Conservation (phyloP, 2,888 invertebrate genomes). For the Eueremaeus valkanovi region DNA sequence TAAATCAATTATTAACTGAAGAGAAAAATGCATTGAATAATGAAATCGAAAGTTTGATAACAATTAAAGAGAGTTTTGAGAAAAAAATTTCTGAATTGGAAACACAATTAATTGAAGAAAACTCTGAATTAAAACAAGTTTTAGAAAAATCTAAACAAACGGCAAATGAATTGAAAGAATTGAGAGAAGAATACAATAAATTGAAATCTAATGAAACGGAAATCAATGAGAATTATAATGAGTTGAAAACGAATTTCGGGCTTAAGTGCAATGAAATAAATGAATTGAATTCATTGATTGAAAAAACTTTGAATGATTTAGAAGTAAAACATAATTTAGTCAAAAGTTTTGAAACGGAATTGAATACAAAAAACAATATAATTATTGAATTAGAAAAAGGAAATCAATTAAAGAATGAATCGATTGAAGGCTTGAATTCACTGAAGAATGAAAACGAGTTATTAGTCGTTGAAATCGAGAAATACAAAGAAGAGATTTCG, state of each 20-base stretch:
- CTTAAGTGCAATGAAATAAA: slow-evolving; percentile 42
- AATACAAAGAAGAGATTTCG: background rate
- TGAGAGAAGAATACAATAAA: slow-evolving; percentile 36
- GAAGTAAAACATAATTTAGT: background rate
- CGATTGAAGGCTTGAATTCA: background rate
- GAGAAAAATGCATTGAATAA: slow-evolving; percentile 38
- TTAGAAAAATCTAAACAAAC: slow-evolving; percentile 35
- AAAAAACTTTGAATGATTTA: background rate
- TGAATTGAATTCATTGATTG: slow-evolving; percentile 40
- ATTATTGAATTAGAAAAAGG: background rate
- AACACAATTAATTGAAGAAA: slow-evolving; percentile 13
- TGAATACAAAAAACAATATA: background rate
- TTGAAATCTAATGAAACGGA: slow-evolving; percentile 37
- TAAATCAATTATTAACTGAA: slow-evolving; percentile 37
- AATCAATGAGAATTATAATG: slow-evolving; percentile 38
- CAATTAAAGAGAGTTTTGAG: slow-evolving; percentile 16
- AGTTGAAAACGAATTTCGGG: slow-evolving; percentile 39
- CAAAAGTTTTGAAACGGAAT: background rate
- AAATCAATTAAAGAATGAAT: background rate
- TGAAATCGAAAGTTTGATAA: slow-evolving; percentile 39
- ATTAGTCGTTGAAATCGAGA: background rate
- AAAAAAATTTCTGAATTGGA: slow-evolving; percentile 31
- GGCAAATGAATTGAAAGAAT: slow-evolving; percentile 40
- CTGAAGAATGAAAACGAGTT: background rate
- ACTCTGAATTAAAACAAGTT: background rate